phyloP scores from a whole-genome alignment of 1,140 invertebrate species.

The Philotrypesis tridentata region DNA sequence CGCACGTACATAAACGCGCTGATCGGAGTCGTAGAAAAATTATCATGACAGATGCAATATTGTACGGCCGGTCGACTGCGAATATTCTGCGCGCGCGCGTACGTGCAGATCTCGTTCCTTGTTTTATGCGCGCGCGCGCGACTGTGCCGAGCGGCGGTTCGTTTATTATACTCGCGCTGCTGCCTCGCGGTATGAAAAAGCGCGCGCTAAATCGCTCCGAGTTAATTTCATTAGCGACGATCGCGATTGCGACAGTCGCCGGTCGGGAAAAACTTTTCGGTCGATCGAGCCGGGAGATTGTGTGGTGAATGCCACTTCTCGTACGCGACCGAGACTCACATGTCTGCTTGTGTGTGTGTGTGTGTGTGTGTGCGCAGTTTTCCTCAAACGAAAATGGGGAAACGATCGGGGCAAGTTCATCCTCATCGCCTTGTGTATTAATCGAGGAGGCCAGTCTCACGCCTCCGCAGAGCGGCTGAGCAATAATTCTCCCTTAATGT shows the following conservation, averaged over 20 bases:
- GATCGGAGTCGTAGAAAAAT: conserved; percentile 38
- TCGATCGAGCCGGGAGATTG: background rate
- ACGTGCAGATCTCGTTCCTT: background rate
- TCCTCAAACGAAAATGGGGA: conserved; percentile 1
- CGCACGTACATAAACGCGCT: background rate
- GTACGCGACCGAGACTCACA: background rate
- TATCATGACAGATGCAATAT: conserved; percentile 48
- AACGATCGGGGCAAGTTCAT: conserved; percentile 52
- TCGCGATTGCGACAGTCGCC: background rate
- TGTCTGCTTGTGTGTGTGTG: too few relatives aligned
- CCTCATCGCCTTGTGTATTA: conserved; percentile 56
- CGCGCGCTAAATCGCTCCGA: background rate
- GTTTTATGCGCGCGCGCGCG: too few relatives aligned
- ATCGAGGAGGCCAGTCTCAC: conserved; percentile 65
- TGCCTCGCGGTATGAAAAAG: background rate
- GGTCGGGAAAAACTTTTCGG: background rate
- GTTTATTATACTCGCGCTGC: background rate
- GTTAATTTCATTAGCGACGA: conserved; percentile 35
- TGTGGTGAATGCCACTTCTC: background rate
- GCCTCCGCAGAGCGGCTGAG: conserved; percentile 51
- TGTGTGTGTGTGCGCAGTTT: too few relatives aligned
- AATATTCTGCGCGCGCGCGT: background rate
- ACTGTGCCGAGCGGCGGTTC: background rate
- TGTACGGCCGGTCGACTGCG: conserved; percentile 18
- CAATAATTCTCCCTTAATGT: conserved; percentile 72